phyloP scores from a whole-genome alignment of 53 echinoderm and acorn worm species.

The Patiria pectinifera region DNA sequence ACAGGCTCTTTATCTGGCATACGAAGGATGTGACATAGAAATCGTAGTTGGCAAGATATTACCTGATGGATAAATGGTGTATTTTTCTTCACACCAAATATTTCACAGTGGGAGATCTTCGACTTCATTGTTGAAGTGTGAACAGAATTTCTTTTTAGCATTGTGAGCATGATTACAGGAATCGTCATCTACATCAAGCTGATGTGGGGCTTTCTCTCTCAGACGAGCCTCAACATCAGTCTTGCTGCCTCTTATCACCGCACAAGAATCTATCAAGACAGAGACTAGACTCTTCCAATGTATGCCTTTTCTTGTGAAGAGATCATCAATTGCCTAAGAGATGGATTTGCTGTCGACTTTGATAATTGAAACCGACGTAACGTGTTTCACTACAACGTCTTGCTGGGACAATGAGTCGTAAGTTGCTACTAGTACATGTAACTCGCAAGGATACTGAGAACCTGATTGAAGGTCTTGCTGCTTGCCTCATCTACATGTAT shows the following conservation, averaged over 20 bases:
- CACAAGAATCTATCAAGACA: conserved; percentile 33
- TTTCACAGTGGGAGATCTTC: too few species aligned
- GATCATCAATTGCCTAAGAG: conserved; percentile 50
- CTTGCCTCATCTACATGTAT: conserved; percentile 72
- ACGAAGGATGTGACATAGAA: too few species aligned
- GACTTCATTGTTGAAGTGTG: background rate
- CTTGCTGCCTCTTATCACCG: conserved; percentile 38
- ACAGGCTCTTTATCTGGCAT: too few species aligned
- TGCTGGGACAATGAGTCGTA: conserved; percentile 39
- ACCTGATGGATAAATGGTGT: too few species aligned
- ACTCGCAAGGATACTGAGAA: conserved; percentile 62
- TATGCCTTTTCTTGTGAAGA: conserved; percentile 33
- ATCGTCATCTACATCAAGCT: conserved; percentile 59
- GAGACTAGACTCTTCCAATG: conserved; percentile 45
- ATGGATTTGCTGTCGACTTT: conserved; percentile 42
- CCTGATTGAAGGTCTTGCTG: conserved; percentile 56
- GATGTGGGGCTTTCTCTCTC: conserved; percentile 36
- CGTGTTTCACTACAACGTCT: conserved; percentile 56
- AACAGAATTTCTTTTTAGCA: conserved; percentile 26
- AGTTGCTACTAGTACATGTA: too few species aligned
- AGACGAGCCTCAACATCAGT: conserved; percentile 40
- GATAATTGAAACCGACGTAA: conserved; percentile 57
- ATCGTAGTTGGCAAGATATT: too few species aligned
- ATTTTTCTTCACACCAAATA: too few species aligned
- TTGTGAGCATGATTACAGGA: conserved; percentile 50